Conservation (phyloP, 2,888 invertebrate genomes). For the Ptychoptera albimana region DNA sequence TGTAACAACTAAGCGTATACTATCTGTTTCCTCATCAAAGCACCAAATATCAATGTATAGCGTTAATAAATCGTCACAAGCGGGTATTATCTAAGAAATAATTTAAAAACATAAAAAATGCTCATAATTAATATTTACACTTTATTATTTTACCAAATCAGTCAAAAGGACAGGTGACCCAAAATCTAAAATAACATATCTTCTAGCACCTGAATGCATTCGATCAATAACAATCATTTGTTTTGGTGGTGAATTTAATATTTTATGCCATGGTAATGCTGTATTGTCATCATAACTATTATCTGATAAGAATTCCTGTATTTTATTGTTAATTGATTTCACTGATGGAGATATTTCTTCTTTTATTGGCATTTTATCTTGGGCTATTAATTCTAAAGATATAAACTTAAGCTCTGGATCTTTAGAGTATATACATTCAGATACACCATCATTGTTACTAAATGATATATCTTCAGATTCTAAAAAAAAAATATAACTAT, state of each 20-base stretch:
- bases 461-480: background rate
- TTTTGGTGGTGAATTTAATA: conserved; percentile 64
- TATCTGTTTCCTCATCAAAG: conserved; percentile 70
- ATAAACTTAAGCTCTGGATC: background rate
- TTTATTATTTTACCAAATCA: conserved; percentile 42
- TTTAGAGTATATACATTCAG: background rate
- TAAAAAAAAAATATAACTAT: background rate
- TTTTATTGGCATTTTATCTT: background rate
- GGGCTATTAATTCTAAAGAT: background rate
- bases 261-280: conserved; percentile 54
- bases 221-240: conserved; percentile 79
- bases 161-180: conserved; percentile 74
- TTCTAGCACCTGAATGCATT: conserved; percentile 86
- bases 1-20: conserved; percentile 66
- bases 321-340: conserved; percentile 12
- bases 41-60: conserved; percentile 84
- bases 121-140: background rate
- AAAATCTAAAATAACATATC: conserved; percentile 84
- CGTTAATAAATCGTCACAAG: conserved; percentile 67
- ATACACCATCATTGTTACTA: background rate
- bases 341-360: background rate
- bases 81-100: conserved; percentile 44
- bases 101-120: background rate
- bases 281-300: conserved; percentile 15
- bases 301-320: conserved; percentile 15